Conservation (phyloP, 2,113 vertebrate species). For the Illadopsis cleaveri region DNA sequence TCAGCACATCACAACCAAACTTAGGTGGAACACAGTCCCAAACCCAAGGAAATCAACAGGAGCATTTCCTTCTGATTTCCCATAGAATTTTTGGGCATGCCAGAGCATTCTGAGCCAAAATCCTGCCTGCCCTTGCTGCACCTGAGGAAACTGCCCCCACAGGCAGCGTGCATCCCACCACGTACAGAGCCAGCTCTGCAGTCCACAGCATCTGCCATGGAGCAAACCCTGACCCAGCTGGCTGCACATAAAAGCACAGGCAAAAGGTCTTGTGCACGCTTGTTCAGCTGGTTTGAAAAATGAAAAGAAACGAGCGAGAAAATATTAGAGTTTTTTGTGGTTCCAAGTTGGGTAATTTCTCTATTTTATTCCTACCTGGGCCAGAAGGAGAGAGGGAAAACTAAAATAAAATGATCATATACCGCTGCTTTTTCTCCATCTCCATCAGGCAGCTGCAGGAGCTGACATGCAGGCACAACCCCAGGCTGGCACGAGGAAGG, state of each 20-base stretch:
- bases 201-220: accelerated
- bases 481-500: background rate
- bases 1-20: background rate
- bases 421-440: background rate
- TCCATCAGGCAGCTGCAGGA: background rate
- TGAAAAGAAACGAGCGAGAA: background rate
- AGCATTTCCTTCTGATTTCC: background rate
- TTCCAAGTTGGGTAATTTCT: background rate
- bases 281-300: background rate
- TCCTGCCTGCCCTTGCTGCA: background rate
- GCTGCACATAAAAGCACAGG: background rate
- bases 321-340: background rate
- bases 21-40: background rate
- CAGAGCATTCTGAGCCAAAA: background rate
- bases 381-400: background rate
- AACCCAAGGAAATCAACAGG: background rate
- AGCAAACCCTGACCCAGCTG: background rate
- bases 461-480: background rate
- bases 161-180: accelerated
- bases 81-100: accelerated
- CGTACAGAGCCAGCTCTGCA: accelerated
- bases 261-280: background rate
- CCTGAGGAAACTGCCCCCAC: background rate
- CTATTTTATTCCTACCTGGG: background rate
- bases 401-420: background rate